Conservation (phyloP, 2,888 invertebrate species). For the Myopa testacea region DNA sequence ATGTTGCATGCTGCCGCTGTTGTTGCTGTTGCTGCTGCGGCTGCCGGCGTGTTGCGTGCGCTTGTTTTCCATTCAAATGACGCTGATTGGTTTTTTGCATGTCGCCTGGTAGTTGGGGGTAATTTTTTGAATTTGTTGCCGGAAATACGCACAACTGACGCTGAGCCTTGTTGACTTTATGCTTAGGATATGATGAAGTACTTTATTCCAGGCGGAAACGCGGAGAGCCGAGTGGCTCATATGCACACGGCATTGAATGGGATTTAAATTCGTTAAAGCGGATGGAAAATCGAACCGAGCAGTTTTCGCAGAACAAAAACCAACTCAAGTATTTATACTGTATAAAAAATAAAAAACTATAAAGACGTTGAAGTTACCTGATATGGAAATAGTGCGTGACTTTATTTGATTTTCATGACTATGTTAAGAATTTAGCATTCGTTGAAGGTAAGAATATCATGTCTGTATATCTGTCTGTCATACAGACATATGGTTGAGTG, state of each 20-base stretch:
- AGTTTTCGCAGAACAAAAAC: too few species aligned
- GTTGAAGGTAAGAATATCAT: not conserved
- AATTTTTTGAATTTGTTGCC: conserved; percentile 27
- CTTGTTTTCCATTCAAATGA: not conserved
- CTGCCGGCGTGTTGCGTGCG: conserved; percentile 13
- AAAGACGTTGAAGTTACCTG: too few species aligned
- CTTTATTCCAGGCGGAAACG: not conserved
- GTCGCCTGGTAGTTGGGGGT: conserved; percentile 35
- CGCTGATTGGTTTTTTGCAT: conserved; percentile 44
- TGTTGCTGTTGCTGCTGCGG: not conserved
- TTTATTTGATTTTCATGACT: conserved; percentile 30
- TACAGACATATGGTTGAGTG: not conserved
- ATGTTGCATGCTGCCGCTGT: conserved; percentile 5
- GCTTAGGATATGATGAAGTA: conserved; percentile 29
- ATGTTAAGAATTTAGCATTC: not conserved
- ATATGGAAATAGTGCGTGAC: not conserved
- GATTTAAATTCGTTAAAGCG: too few species aligned
- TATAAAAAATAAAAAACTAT: too few species aligned
- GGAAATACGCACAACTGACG: conserved; percentile 39
- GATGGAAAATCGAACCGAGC: too few species aligned
- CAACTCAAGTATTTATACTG: too few species aligned
- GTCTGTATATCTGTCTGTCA: not conserved
- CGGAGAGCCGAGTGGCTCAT: not conserved
- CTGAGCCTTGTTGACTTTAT: conserved; percentile 28
- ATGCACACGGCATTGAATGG: too few species aligned